Conservation (phyloP, 2,888 invertebrate species). For the Parnassius glacialis region DNA sequence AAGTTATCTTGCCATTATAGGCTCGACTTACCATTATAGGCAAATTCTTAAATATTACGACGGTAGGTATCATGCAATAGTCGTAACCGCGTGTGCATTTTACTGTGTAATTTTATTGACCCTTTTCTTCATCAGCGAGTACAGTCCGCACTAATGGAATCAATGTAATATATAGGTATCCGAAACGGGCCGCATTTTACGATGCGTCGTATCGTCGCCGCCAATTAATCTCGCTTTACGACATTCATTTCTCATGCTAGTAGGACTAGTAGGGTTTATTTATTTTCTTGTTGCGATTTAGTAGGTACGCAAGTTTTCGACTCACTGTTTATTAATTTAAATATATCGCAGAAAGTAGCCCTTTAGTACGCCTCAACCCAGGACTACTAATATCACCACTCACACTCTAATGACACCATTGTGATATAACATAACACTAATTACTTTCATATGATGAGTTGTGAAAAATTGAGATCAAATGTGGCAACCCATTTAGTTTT, state of each 20-base stretch:
- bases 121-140: slow-evolving; percentile 5
- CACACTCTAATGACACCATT: too few relatives aligned
- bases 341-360: too few relatives aligned
- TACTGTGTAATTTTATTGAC: slow-evolving; percentile 10
- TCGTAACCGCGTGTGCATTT: slow-evolving; percentile 5
- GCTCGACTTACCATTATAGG: too few relatives aligned
- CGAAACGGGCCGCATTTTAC: slow-evolving; percentile 12
- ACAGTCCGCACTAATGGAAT: slow-evolving; percentile 20
- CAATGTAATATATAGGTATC: slow-evolving; percentile 20
- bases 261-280: slow-evolving; percentile 7
- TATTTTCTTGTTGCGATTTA: slow-evolving; percentile 10
- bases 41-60: too few relatives aligned
- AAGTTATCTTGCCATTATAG: too few relatives aligned
- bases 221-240: slow-evolving; percentile 27
- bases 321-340: not conserved
- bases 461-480: too few relatives aligned
- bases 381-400: too few relatives aligned
- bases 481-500: too few relatives aligned
- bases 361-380: too few relatives aligned
- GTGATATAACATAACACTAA: too few relatives aligned
- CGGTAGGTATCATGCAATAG: not conserved
- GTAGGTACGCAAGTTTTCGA: slow-evolving; percentile 1
- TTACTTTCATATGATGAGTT: too few relatives aligned
- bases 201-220: slow-evolving; percentile 19
- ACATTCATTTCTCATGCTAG: slow-evolving; percentile 11